phyloP scores from a whole-genome alignment of 2,888 invertebrate genomes.

The Aquatica leii region DNA sequence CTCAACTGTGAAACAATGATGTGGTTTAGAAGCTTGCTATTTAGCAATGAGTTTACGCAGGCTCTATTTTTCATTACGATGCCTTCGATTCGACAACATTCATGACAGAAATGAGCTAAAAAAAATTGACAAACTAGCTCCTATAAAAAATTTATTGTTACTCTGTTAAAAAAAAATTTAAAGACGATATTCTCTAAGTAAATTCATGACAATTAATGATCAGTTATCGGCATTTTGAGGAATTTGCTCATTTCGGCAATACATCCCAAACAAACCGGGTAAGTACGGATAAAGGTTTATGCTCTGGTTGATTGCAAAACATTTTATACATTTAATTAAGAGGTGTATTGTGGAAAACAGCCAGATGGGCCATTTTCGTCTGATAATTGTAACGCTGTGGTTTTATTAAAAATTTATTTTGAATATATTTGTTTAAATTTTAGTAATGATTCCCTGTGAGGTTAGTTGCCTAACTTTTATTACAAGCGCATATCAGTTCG shows the following conservation, averaged over 20 bases:
- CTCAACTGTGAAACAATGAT: background rate
- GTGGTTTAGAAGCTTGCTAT: background rate
- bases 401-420: too few relatives aligned
- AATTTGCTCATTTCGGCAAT: background rate
- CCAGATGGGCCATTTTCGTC: background rate
- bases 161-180: too few relatives aligned
- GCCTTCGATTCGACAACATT: background rate
- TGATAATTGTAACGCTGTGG: too few relatives aligned
- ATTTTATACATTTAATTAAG: background rate
- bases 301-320: conserved; percentile 4
- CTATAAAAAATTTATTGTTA: too few relatives aligned
- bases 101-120: background rate
- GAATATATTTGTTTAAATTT: too few relatives aligned
- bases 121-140: too few relatives aligned
- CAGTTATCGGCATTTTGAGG: background rate
- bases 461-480: too few relatives aligned
- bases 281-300: background rate
- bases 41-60: background rate
- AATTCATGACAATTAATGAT: background rate
- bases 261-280: background rate
- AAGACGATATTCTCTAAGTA: background rate
- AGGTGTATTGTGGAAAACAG: background rate
- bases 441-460: too few relatives aligned
- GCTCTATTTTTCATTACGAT: background rate
- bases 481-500: too few relatives aligned